Evolutionary conservation across 37 sponge, comb jelly and placozoan genomes (phyloP).

Genomic region (Amphimedon queenslandica): DNA sequence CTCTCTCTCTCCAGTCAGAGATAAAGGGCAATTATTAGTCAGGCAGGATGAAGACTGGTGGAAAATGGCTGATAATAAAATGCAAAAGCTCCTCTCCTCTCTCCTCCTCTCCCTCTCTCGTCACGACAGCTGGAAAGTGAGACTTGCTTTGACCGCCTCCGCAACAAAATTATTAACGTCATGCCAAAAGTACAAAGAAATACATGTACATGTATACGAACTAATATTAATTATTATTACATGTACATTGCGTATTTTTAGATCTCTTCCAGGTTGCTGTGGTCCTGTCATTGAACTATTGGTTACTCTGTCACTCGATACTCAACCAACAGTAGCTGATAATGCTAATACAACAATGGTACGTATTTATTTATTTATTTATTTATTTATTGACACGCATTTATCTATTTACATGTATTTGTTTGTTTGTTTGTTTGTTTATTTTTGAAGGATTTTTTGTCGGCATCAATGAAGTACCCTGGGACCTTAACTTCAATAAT

Average conservation of each 20-base stretch:
- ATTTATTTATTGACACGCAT: too few relatives aligned
- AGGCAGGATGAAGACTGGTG: neutral
- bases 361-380: too few relatives aligned
- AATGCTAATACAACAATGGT: neutral
- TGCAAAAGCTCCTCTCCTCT: neutral
- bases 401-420: too few relatives aligned
- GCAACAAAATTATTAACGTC: neutral
- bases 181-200: too few relatives aligned
- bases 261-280: neutral
- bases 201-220: too few relatives aligned
- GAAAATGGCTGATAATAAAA: neutral
- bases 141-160: neutral
- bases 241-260: neutral
- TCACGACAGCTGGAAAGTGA: neutral
- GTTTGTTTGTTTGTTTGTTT: too few relatives aligned
- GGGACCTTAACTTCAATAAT: conserved; percentile 20
- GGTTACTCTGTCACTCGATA: neutral
- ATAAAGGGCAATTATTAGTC: neutral
- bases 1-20: too few relatives aligned
- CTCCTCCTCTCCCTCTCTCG: neutral
- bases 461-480: too few relatives aligned
- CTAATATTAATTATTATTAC: too few relatives aligned
- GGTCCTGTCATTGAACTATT: neutral
- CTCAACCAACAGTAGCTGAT: neutral
- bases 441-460: too few relatives aligned